phyloP scores from a whole-genome alignment of 2,797 vertebrate genomes.

The Gambusia yucatana region DNA sequence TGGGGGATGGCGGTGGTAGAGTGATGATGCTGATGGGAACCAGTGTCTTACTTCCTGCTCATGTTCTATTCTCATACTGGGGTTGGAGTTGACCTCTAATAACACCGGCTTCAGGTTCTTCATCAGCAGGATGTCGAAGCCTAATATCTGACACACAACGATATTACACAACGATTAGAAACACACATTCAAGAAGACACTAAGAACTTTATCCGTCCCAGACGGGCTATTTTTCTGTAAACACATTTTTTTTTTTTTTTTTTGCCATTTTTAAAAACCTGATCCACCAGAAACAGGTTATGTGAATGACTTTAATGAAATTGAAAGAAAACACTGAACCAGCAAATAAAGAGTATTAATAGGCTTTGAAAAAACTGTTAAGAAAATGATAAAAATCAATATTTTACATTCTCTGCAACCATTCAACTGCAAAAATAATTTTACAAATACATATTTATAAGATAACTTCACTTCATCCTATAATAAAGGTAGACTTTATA shows the following conservation, averaged over 20 bases:
- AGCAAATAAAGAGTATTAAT: no score
- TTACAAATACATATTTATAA: no score
- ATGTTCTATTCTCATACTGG: constrained; percentile 98
- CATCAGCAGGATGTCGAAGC: constrained; percentile 98
- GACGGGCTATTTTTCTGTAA: neutral
- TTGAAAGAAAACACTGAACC: no score
- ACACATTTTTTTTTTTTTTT: neutral
- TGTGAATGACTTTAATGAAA: neutral
- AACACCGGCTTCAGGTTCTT: constrained; percentile 95
- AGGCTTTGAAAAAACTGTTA: no score
- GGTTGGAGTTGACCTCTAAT: constrained; percentile 97
- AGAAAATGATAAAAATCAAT: no score
- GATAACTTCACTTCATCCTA: neutral
- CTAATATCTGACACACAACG: constrained; percentile 87
- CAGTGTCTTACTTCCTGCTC: constrained; percentile 87
- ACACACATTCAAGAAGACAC: neutral
- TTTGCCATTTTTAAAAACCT: neutral
- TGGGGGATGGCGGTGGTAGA: neutral
- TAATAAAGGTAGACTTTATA: neutral
- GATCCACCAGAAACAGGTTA: neutral
- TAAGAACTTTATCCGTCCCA: neutral
- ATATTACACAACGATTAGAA: neutral
- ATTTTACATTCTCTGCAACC: no score
- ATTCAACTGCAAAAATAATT: no score
- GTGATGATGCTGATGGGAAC: neutral